A percentile compares a stretch with the other conserved stretches of the same genome.
Evolutionary conservation across 2,888 invertebrate genomes (phyloP).

Genomic region (Blastobasis lacticolella): DNA sequence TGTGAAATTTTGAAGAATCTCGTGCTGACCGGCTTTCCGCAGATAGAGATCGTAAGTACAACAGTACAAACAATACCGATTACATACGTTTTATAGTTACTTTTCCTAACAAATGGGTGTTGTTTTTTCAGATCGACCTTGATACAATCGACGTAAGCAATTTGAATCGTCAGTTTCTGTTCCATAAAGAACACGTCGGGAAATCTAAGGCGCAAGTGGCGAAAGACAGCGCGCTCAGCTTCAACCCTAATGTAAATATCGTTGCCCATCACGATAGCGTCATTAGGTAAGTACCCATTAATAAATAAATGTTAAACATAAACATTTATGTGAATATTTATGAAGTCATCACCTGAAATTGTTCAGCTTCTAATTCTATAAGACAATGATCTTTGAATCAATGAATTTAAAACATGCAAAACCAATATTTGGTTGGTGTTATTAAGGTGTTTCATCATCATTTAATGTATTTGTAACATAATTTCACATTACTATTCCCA

Average conservation of each 20-base stretch:
- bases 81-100: neutral
- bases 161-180: conserved; percentile 98
- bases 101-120: conserved; percentile 8
- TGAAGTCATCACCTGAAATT: no score
- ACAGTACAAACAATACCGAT: no score
- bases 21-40: conserved; percentile 92
- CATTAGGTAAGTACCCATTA: conserved; percentile 78
- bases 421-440: no score
- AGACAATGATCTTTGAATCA: no score
- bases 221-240: conserved; percentile 88
- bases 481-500: neutral
- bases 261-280: conserved; percentile 94
- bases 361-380: no score
- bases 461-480: no score
- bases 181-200: conserved; percentile 98
- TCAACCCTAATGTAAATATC: conserved; percentile 92
- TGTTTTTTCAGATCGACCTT: conserved; percentile 91
- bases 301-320: no score
- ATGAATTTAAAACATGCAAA: no score
- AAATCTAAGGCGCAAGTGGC: conserved; percentile 97
- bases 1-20: conserved; percentile 99
- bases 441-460: no score
- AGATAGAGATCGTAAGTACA: conserved; percentile 92
- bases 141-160: conserved; percentile 99
- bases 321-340: no score